Percentiles rank a stretch among this genome's conserved stretches.
Evolutionary conservation across 37 sponge, comb jelly and placozoan genomes (phyloP).

Genomic region (Mnemiopsis leidyi): DNA sequence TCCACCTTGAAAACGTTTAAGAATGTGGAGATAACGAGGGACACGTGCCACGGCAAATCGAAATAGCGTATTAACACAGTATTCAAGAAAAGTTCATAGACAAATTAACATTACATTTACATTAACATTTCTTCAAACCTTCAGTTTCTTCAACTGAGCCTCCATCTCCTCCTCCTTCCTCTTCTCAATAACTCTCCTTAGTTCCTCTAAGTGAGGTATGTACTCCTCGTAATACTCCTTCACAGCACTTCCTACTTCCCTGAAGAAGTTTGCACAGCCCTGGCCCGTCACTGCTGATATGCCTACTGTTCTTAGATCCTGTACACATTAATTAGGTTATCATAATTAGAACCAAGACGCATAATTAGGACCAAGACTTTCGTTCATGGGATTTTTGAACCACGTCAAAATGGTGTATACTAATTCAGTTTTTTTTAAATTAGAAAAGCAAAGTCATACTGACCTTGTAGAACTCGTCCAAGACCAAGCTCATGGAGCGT

Average conservation of each 20-base stretch:
- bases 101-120: too few species aligned
- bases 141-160: constrained; percentile 50
- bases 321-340: background rate
- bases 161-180: constrained; percentile 53
- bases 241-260: constrained; percentile 72
- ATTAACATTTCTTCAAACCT: too few species aligned
- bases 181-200: background rate
- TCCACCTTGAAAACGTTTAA: constrained; percentile 33
- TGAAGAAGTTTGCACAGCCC: constrained; percentile 81
- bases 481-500: constrained; percentile 94
- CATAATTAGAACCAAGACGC: too few species aligned
- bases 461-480: constrained; percentile 93
- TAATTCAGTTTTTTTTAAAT: too few species aligned
- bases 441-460: too few species aligned
- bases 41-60: too few species aligned
- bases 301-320: constrained; percentile 74
- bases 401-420: too few species aligned
- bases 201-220: constrained; percentile 20
- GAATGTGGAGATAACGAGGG: too few species aligned
- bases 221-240: constrained; percentile 74
- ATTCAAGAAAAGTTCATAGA: too few species aligned
- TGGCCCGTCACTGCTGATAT: constrained; percentile 81
- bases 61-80: too few species aligned
- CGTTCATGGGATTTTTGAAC: too few species aligned
- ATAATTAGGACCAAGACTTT: too few species aligned